Percentiles rank a stretch among this genome's conserved stretches.
Evolutionary conservation across 1,140 invertebrate species (phyloP).

Genomic region (Archivesica marissinica): DNA sequence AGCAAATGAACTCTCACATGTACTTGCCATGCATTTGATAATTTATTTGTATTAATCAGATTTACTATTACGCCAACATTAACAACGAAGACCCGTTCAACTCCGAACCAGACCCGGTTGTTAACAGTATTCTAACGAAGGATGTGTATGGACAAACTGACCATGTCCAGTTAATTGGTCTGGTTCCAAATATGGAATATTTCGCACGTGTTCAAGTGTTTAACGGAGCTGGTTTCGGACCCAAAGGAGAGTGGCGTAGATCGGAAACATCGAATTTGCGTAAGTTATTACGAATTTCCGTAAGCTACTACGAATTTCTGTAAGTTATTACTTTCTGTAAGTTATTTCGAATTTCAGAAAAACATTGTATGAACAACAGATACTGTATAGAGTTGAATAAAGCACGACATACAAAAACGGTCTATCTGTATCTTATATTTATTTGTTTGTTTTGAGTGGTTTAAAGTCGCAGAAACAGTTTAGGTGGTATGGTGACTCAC

Average conservation of each 20-base stretch:
- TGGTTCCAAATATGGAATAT: slow-evolving; percentile 11
- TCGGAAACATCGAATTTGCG: slow-evolving; percentile 33
- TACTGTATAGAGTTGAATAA: neutral
- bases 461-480: too few relatives aligned
- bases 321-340: neutral
- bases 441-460: too few relatives aligned
- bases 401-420: neutral
- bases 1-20: neutral
- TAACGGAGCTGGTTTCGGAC: slow-evolving; percentile 96
- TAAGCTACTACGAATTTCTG: neutral
- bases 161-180: slow-evolving; percentile 32
- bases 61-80: slow-evolving; percentile 4
- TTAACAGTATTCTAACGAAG: neutral
- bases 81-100: neutral
- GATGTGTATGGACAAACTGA: slow-evolving; percentile 34
- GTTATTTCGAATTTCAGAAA: neutral
- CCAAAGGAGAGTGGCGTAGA: slow-evolving; percentile 90
- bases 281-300: neutral
- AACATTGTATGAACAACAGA: neutral
- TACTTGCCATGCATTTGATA: neutral
- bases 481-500: too few relatives aligned
- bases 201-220: slow-evolving; percentile 96
- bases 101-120: neutral
- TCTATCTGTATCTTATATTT: neutral
- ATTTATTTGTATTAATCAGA: neutral